Evolutionary conservation across 1,140 invertebrate genomes (phyloP).

Genomic region (Aculops lycopersici): DNA sequence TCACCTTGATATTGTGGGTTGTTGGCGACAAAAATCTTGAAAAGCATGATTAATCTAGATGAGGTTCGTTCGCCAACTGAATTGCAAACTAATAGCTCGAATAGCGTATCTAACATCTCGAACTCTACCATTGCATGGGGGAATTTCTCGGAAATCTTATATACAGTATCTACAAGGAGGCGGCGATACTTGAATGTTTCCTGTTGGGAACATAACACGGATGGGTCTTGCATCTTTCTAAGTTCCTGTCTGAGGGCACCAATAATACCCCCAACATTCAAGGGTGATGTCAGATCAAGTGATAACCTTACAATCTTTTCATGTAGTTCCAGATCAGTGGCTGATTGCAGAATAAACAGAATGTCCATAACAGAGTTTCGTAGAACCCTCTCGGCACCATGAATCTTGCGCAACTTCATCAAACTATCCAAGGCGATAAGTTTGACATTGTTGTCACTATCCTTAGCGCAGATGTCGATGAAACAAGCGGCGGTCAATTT

Average conservation of each 20-base stretch:
- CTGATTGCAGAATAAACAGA: slow-evolving; percentile 38
- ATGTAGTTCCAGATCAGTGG: slow-evolving; percentile 62
- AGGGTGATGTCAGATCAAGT: slow-evolving; percentile 62
- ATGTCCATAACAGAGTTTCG: slow-evolving; percentile 97
- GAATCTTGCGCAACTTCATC: slow-evolving; percentile 50
- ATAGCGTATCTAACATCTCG: slow-evolving; percentile 21
- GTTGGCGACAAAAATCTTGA: slow-evolving; percentile 24
- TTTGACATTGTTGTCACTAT: slow-evolving; percentile 99
- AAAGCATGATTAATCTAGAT: slow-evolving; percentile 72
- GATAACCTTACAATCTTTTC: slow-evolving; percentile 29
- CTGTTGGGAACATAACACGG: slow-evolving; percentile 45
- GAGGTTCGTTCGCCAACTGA: slow-evolving; percentile 56
- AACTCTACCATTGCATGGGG: slow-evolving; percentile 36
- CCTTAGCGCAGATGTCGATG: slow-evolving; percentile 90
- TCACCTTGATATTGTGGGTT: slow-evolving; percentile 6
- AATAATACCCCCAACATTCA: slow-evolving; percentile 86
- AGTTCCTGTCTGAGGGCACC: slow-evolving; percentile 74
- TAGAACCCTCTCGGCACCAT: slow-evolving; percentile 59
- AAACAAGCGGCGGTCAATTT: slow-evolving; percentile 89
- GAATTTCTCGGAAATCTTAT: slow-evolving; percentile 83
- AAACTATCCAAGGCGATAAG: slow-evolving; percentile 82
- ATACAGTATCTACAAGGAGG: slow-evolving; percentile 67
- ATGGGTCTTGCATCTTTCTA: slow-evolving; percentile 41
- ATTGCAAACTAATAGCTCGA: slow-evolving; percentile 77
- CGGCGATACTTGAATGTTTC: slow-evolving; percentile 83